Base-by-base conservation (phyloP, 2,888 invertebrate species). In the Coronaproctus castanopsis region DNA sequence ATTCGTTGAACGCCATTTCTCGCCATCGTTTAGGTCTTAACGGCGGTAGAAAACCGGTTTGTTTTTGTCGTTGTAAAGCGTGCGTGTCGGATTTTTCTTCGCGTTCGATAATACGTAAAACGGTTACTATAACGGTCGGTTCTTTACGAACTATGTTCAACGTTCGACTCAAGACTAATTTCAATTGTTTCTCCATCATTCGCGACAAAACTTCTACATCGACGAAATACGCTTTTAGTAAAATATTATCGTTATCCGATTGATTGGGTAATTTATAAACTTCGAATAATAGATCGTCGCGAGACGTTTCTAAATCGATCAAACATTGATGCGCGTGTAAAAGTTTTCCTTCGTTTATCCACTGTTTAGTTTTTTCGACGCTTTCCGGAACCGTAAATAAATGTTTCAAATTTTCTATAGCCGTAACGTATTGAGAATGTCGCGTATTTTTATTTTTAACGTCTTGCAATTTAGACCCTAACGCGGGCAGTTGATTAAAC, bases 361-460 rank as follows among this genome's bases (percentile, higher is more conserved):
- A 85, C 59, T 87, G 85, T 70, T 90, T 86, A 0, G 96, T 93
- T 72, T 90, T 92, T 59, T 89, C 85, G 0, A 97, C 90, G 73
- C 91, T 93, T 68, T 93, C 92, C 10, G 93, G 95, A 1, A 97
- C 93, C 53, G 92, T 95, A 68, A 97, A 96, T 64, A 98, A 95
- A 69, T 97, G 95, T 71, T 95, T 96, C 24, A 98, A 76, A 70
- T 98, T 98, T 70, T 98, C 96, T 78, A 91, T 92, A 0, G 97
- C 97, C 1, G 96, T 95, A 1, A 92, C 93, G 73, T 95, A 92
- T 70, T 95, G 97, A 0, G 95, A 95, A 72, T 97, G 93, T 21
- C 86, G 81, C 65, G 87, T 86, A 70, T 95, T 95, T 72, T 97
- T 96, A 64, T 90, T 88, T 23, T 90, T 78, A 0, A 97, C 87